These are phyloP conservation scores for Drosophila antonietae DNA, from an alignment of 2,888 invertebrate genomes.

Conservation along the genomic window DNA sequence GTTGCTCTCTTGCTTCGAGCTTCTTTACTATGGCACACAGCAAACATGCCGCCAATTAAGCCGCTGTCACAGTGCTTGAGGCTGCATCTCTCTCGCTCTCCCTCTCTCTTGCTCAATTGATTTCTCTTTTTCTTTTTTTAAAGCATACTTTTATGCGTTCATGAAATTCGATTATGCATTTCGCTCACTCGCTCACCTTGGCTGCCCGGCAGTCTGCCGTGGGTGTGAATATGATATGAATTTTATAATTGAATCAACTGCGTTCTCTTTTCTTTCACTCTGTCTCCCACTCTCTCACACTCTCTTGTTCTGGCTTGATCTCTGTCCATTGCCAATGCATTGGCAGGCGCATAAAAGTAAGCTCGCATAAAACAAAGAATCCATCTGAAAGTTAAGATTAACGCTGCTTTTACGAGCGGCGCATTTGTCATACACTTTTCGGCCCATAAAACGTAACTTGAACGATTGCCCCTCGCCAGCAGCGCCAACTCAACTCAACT, in stretches of 20 bases:
- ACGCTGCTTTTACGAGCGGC: conserved; percentile 65
- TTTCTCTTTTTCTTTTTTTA: conserved; percentile 1
- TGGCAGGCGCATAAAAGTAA: conserved; percentile 50
- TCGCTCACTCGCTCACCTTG: neutral
- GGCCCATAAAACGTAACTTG: conserved; percentile 61
- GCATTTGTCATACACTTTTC: conserved; percentile 77
- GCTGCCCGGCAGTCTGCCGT: neutral
- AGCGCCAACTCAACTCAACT: neutral
- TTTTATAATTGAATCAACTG: conserved; percentile 79
- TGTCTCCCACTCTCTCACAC: neutral
- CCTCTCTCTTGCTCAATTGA: neutral
- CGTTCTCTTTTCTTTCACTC: neutral
- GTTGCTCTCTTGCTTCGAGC: conserved; percentile 24
- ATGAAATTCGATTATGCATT: conserved; percentile 52
- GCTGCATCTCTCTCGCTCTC: neutral
- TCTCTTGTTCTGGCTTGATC: conserved; percentile 8
- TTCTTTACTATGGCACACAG: conserved; percentile 33
- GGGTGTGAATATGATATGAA: conserved; percentile 64
- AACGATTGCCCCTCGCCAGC: conserved; percentile 36
- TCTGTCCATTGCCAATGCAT: no score
- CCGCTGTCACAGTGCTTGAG: conserved; percentile 33
- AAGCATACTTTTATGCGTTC: conserved; percentile 35
- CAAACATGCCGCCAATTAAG: conserved; percentile 58
- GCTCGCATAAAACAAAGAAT: conserved; percentile 75
- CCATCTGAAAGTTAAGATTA: conserved; percentile 61